phyloP scores from a whole-genome alignment of 2,888 invertebrate genomes.

The Deilephila porcellus region DNA sequence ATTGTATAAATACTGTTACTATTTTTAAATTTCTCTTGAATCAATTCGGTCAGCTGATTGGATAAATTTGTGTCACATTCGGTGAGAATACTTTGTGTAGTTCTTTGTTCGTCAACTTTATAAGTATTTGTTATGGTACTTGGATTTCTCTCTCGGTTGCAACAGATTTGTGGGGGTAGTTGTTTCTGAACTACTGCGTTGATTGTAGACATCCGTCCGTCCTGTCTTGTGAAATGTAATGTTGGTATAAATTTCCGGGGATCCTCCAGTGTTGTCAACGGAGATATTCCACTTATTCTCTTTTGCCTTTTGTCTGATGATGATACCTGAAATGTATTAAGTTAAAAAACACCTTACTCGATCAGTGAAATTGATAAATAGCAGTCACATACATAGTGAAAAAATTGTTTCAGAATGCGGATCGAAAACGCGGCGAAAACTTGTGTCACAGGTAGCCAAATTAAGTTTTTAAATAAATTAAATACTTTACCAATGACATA shows the following conservation, averaged over 20 bases:
- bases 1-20: background rate
- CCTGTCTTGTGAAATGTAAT: slow-evolving; percentile 33
- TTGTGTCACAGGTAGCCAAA: too few relatives aligned
- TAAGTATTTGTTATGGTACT: background rate
- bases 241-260: background rate
- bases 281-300: slow-evolving; percentile 61
- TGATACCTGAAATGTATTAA: slow-evolving; percentile 43
- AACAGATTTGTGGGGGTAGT: background rate
- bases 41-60: background rate
- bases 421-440: too few relatives aligned
- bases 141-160: background rate
- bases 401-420: too few relatives aligned
- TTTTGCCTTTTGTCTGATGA: slow-evolving; percentile 47
- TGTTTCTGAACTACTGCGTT: slow-evolving; percentile 47
- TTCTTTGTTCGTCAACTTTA: background rate
- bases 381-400: too few relatives aligned
- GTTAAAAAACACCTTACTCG: too few relatives aligned
- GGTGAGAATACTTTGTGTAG: background rate
- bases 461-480: background rate
- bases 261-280: slow-evolving; percentile 41
- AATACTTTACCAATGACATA: background rate
- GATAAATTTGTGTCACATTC: background rate
- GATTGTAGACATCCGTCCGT: slow-evolving; percentile 62
- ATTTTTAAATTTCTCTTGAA: background rate
- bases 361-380: too few relatives aligned